Conservation (phyloP, 30 jellyfish, hydroid and myxozoan species). For the Rhopilema esculentum region DNA sequence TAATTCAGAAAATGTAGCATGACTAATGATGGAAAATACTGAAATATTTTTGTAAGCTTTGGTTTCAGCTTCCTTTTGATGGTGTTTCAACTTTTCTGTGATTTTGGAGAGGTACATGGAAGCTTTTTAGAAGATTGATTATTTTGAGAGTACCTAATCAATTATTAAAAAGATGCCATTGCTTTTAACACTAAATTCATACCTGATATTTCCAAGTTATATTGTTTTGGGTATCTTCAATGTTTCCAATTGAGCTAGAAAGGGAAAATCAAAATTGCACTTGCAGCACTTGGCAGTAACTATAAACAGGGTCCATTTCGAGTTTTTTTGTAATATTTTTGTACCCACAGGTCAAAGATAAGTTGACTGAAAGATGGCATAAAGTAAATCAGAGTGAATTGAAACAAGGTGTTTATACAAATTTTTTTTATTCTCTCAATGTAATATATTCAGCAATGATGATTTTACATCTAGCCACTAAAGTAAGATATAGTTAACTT, state of each 20-base stretch:
- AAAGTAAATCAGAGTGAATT: conserved; percentile 36
- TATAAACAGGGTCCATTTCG: not conserved
- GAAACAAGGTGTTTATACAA: conserved; percentile 32
- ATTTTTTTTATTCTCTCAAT: not conserved
- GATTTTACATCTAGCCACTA: too few species aligned
- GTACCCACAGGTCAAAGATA: conserved; percentile 29
- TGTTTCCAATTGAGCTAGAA: too few species aligned
- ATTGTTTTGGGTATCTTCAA: not conserved
- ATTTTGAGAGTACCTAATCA: too few species aligned
- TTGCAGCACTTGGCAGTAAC: not conserved
- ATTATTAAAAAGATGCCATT: too few species aligned
- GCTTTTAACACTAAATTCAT: too few species aligned
- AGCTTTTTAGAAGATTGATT: too few species aligned
- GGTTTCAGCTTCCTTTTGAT: not conserved
- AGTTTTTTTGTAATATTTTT: not conserved
- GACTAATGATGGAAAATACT: too few species aligned
- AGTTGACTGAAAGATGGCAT: conserved; percentile 42
- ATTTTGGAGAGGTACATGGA: not conserved
- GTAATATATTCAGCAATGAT: too few species aligned
- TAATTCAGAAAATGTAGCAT: too few species aligned
- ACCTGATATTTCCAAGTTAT: too few species aligned
- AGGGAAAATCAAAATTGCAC: too few species aligned
- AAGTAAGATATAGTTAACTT: not conserved
- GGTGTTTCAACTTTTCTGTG: not conserved
- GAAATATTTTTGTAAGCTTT: too few species aligned